These are phyloP conservation scores for Galerucella nymphaeae DNA, from an alignment of 2,888 invertebrate species.

Conservation along the genomic window DNA sequence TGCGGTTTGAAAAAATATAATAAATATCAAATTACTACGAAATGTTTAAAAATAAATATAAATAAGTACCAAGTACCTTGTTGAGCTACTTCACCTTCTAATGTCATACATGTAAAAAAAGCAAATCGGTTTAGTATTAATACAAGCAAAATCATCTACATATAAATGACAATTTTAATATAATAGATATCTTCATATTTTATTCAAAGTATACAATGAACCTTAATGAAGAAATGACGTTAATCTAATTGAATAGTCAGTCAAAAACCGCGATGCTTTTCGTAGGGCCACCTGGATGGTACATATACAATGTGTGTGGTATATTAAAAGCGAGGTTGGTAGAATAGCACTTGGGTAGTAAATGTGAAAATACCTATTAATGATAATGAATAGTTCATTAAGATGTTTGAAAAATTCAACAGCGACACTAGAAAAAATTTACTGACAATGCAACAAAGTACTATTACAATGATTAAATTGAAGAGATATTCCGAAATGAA, in stretches of 20 bases:
- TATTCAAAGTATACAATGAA: no score
- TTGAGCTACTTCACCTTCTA: constrained; percentile 74
- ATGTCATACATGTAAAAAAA: constrained; percentile 61
- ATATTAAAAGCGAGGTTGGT: no score
- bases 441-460: neutral
- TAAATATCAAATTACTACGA: constrained; percentile 37
- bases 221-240: no score
- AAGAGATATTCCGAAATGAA: no score
- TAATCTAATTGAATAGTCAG: no score
- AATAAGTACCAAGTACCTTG: constrained; percentile 68
- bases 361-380: neutral
- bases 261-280: no score
- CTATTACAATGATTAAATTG: constrained; percentile 32
- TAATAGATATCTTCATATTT: neutral
- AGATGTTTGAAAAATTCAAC: neutral
- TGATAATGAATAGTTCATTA: neutral
- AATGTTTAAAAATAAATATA: constrained; percentile 25
- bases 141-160: neutral
- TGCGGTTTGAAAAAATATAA: constrained; percentile 13
- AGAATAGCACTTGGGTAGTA: no score
- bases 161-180: neutral
- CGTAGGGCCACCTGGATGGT: no score
- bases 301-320: no score
- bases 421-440: neutral
- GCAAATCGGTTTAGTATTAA: constrained; percentile 35